These are phyloP conservation scores for Listrodromus nycthemerus DNA, from an alignment of 2,888 invertebrate species.

Conservation along the genomic window DNA sequence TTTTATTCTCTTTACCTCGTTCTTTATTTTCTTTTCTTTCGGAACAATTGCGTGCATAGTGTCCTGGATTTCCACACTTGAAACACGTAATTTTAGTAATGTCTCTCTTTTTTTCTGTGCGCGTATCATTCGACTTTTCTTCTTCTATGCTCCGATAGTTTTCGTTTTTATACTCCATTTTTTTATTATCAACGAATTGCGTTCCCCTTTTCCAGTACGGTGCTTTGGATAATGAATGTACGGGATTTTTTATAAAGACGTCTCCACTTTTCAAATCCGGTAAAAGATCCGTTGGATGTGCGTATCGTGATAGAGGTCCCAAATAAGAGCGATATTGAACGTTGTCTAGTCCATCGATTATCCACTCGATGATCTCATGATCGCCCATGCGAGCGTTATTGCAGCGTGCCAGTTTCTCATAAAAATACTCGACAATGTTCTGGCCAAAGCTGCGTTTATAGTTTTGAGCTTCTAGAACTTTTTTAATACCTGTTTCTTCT, in stretches of 20 bases:
- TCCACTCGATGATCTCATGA: constrained; percentile 66
- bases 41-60: not conserved
- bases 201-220: constrained; percentile 4
- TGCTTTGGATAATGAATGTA: not conserved
- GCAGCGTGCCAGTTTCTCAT: constrained; percentile 65
- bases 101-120: not conserved
- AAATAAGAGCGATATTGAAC: constrained; percentile 61
- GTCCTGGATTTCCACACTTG: not conserved
- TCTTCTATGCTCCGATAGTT: not conserved
- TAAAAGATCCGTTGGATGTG: constrained; percentile 56
- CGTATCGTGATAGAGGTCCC: constrained; percentile 67
- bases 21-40: not conserved
- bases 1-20: not conserved
- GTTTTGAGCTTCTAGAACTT: constrained; percentile 54
- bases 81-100: not conserved
- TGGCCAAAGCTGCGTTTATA: not conserved
- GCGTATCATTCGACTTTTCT: not conserved
- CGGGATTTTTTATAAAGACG: not conserved
- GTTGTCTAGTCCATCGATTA: constrained; percentile 63
- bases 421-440: constrained; percentile 52
- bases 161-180: not conserved
- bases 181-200: not conserved
- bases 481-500: constrained; percentile 9
- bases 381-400: constrained; percentile 67
- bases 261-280: constrained; percentile 66